Percentiles rank a stretch among this genome's conserved stretches.
Conservation (phyloP, 2,113 vertebrate genomes). For the Bubo bubo region DNA sequence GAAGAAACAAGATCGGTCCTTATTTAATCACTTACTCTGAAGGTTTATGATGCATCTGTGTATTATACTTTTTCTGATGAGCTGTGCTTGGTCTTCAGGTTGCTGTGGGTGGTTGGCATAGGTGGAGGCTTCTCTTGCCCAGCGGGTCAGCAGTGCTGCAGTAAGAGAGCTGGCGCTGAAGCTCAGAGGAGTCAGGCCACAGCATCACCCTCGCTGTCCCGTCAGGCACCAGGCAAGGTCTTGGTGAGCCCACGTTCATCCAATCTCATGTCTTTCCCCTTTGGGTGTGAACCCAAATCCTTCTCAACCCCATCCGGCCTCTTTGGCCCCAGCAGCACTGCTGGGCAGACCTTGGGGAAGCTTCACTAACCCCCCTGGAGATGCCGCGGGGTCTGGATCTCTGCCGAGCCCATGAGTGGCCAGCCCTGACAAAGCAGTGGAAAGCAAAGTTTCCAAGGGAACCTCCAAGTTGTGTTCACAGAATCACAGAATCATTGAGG, state of each 20-base stretch:
- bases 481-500: too few species aligned
- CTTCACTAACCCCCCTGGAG: not conserved
- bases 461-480: not conserved
- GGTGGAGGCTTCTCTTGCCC: not conserved
- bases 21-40: not conserved
- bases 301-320: not conserved
- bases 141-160: not conserved
- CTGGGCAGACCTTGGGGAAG: not conserved
- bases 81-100: not conserved
- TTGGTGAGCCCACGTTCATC: not conserved
- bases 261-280: not conserved
- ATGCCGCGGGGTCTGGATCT: not conserved
- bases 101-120: not conserved
- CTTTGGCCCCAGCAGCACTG: not conserved
- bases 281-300: not conserved
- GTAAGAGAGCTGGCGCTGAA: not conserved
- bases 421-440: not conserved
- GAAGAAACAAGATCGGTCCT: not conserved
- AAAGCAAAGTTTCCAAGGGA: not conserved
- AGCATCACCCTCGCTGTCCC: not conserved
- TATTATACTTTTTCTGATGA: not conserved
- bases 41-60: not conserved
- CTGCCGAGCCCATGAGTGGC: not conserved
- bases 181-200: not conserved
- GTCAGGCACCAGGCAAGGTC: not conserved